Conservation (phyloP, 2,113 vertebrate species). For the Chloroceryle aenea region DNA sequence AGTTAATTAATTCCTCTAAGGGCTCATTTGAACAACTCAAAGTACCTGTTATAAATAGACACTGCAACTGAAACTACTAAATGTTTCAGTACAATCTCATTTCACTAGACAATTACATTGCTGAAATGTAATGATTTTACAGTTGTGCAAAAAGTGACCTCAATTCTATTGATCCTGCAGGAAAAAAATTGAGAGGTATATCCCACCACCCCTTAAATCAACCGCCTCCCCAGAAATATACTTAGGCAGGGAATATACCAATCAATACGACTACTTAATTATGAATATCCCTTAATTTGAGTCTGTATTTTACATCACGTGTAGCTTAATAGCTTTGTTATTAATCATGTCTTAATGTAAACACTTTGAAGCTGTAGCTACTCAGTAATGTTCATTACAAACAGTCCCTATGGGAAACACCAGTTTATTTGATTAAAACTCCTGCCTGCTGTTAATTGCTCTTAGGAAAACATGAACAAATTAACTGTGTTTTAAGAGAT, state of each 20-base stretch:
- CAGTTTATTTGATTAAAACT: slow-evolving; percentile 75
- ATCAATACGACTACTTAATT: slow-evolving; percentile 50
- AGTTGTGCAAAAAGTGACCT: slow-evolving; percentile 4
- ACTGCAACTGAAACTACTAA: slow-evolving; percentile 14
- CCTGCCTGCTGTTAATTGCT: slow-evolving; percentile 75
- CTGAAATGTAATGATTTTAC: background rate
- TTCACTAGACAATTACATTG: background rate
- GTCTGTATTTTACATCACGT: slow-evolving; percentile 35
- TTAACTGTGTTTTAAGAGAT: slow-evolving; percentile 67
- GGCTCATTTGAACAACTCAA: background rate
- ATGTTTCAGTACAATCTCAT: slow-evolving; percentile 24
- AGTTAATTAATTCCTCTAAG: slow-evolving; percentile 41
- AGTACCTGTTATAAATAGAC: slow-evolving; percentile 20
- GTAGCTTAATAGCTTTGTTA: slow-evolving; percentile 65
- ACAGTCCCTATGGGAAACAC: slow-evolving; percentile 72
- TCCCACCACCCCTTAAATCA: background rate
- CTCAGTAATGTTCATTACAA: slow-evolving; percentile 67
- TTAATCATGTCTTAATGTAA: slow-evolving; percentile 78
- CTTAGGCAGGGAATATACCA: slow-evolving; percentile 29
- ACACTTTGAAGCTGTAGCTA: slow-evolving; percentile 58
- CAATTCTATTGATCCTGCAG: slow-evolving; percentile 7
- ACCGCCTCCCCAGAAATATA: background rate
- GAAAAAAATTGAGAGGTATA: slow-evolving; percentile 26
- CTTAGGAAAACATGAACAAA: slow-evolving; percentile 63
- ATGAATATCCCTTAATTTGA: slow-evolving; percentile 55